phyloP scores from a whole-genome alignment of 2,113 vertebrate species.

The Gambusia holbrooki region DNA sequence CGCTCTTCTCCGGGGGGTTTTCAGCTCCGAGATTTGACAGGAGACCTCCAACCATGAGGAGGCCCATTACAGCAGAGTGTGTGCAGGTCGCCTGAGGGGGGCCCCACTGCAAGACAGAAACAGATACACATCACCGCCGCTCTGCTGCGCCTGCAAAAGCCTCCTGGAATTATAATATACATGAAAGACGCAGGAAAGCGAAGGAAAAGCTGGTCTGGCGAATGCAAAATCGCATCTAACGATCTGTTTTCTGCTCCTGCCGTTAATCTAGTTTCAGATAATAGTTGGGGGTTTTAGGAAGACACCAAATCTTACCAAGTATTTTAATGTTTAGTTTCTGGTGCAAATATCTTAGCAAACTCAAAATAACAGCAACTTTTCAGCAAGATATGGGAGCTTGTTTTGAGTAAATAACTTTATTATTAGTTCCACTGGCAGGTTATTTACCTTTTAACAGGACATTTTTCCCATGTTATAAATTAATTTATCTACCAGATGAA shows the following conservation, averaged over 20 bases:
- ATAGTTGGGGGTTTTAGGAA: background rate
- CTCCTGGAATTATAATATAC: constrained; percentile 2
- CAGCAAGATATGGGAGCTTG: too few relatives aligned
- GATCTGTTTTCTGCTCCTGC: background rate
- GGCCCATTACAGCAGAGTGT: constrained; percentile 14
- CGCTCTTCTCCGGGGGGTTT: background rate
- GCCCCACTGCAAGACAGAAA: constrained; percentile 15
- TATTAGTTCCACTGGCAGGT: too few relatives aligned
- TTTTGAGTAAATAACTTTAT: too few relatives aligned
- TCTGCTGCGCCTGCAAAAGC: background rate
- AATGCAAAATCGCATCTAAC: background rate
- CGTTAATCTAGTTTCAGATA: background rate
- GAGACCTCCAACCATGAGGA: constrained; percentile 31
- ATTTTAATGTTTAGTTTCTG: too few relatives aligned
- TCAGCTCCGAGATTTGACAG: constrained; percentile 14
- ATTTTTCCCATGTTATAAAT: too few relatives aligned
- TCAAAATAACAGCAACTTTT: too few relatives aligned
- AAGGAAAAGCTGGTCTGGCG: background rate
- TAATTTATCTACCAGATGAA: too few relatives aligned
- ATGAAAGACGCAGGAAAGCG: background rate
- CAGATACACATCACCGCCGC: constrained; percentile 11
- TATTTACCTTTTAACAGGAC: too few relatives aligned
- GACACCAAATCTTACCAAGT: too few relatives aligned
- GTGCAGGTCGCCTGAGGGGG: constrained; percentile 11
- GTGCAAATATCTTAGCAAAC: too few relatives aligned